phyloP scores from a whole-genome alignment of 2,888 invertebrate genomes.

The Dasypogon diadema region DNA sequence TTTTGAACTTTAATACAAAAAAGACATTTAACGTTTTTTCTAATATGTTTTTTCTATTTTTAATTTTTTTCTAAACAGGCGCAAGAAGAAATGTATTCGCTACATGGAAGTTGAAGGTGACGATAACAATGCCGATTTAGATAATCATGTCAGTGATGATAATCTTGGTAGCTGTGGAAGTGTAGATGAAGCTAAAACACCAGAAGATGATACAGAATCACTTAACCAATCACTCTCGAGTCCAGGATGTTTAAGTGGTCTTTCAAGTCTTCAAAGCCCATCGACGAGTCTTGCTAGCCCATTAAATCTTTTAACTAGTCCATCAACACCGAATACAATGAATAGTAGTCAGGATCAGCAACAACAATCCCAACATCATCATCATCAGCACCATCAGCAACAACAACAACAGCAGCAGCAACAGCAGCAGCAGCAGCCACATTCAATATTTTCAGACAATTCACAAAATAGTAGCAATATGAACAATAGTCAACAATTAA shows the following conservation, averaged over 20 bases:
- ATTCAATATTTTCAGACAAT: conserved; percentile 33
- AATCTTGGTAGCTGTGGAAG: conserved; percentile 85
- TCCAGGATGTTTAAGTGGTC: conserved; percentile 75
- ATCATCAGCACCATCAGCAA: conserved; percentile 53
- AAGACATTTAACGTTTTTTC: no score
- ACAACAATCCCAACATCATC: conserved; percentile 48
- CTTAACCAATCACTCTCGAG: conserved; percentile 72
- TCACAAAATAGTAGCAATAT: conserved; percentile 44
- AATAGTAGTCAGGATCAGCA: conserved; percentile 47
- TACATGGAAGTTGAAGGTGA: conserved; percentile 88
- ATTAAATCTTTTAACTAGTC: conserved; percentile 78
- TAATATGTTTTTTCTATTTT: conserved; percentile 15
- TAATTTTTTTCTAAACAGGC: conserved; percentile 71
- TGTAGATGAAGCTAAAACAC: conserved; percentile 78
- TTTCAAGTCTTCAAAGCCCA: conserved; percentile 79
- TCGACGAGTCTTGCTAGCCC: conserved; percentile 83
- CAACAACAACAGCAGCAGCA: conserved; percentile 42
- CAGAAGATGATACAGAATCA: conserved; percentile 77
- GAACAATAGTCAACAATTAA: conserved; percentile 49
- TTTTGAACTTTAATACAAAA: no score
- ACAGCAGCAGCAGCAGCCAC: neutral
- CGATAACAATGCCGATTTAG: conserved; percentile 72
- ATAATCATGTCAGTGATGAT: conserved; percentile 73
- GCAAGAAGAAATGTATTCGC: conserved; percentile 97
- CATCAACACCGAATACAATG: conserved; percentile 67